phyloP scores from a whole-genome alignment of 2,888 invertebrate species.

The Dasypolia templi region DNA sequence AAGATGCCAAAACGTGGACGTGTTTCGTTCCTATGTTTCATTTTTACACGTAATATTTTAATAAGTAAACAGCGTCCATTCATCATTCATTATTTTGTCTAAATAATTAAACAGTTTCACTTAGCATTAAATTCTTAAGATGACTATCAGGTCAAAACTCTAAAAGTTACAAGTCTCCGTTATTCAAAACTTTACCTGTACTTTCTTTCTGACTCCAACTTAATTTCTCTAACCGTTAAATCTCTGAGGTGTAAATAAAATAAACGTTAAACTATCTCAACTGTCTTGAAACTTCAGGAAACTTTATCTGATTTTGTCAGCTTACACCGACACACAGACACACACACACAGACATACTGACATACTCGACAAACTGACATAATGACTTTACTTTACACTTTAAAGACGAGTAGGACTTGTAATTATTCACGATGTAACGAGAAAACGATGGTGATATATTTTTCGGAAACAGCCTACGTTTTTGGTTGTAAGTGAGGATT shows the following conservation, averaged over 20 bases:
- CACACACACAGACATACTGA: too few relatives aligned
- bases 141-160: not conserved
- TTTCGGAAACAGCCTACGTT: not conserved
- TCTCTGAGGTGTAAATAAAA: constrained; percentile 9
- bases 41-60: not conserved
- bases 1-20: too few relatives aligned
- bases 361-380: not conserved
- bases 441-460: constrained; percentile 32
- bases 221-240: constrained; percentile 18
- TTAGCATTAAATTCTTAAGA: constrained; percentile 6
- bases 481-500: not conserved
- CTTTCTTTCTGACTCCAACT: constrained; percentile 3
- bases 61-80: not conserved
- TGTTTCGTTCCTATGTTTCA: not conserved
- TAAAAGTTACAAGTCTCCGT: constrained; percentile 4
- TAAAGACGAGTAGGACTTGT: not conserved
- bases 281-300: constrained; percentile 4
- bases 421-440: constrained; percentile 43
- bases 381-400: not conserved
- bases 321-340: not conserved
- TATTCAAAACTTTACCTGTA: constrained; percentile 26
- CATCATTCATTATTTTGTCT: not conserved
- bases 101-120: not conserved
- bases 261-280: constrained; percentile 1
- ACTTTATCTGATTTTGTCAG: constrained; percentile 5